phyloP scores from a whole-genome alignment of 1,140 invertebrate species.

The Musca domestica region DNA sequence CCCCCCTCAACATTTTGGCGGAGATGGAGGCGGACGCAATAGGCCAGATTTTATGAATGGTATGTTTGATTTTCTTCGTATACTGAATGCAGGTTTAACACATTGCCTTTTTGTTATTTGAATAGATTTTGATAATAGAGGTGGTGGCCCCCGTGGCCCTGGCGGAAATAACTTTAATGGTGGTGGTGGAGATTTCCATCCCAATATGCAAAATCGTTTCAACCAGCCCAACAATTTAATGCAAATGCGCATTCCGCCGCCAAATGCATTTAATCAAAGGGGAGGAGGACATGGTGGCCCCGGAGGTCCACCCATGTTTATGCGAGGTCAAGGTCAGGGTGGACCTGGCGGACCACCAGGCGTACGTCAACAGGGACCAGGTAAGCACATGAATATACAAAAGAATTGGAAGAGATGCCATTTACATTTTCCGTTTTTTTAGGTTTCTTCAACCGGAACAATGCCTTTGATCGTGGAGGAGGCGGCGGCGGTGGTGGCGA shows the following conservation, averaged over 20 bases:
- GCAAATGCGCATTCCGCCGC: slow-evolving; percentile 52
- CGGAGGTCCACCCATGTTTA: slow-evolving; percentile 22
- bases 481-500: slow-evolving; percentile 44
- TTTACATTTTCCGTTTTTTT: not conserved
- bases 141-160: slow-evolving; percentile 24
- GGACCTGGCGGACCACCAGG: slow-evolving; percentile 31
- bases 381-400: slow-evolving; percentile 31
- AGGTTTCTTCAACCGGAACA: slow-evolving; percentile 54
- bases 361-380: slow-evolving; percentile 43
- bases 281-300: slow-evolving; percentile 32
- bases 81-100: not conserved
- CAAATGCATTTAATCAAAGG: slow-evolving; percentile 42
- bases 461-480: slow-evolving; percentile 53
- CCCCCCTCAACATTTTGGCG: slow-evolving; percentile 22
- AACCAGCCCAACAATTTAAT: slow-evolving; percentile 50
- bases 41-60: slow-evolving; percentile 31
- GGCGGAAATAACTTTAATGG: slow-evolving; percentile 25
- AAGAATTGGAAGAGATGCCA: not conserved
- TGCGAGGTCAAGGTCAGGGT: slow-evolving; percentile 22
- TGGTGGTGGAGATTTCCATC: slow-evolving; percentile 37
- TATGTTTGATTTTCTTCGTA: slow-evolving; percentile 13
- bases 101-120: not conserved
- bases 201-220: slow-evolving; percentile 49
- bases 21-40: slow-evolving; percentile 20
- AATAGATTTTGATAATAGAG: slow-evolving; percentile 28